Base-by-base conservation (phyloP, 2,797 vertebrate genomes). In the Cynopterus sphinx region DNA sequence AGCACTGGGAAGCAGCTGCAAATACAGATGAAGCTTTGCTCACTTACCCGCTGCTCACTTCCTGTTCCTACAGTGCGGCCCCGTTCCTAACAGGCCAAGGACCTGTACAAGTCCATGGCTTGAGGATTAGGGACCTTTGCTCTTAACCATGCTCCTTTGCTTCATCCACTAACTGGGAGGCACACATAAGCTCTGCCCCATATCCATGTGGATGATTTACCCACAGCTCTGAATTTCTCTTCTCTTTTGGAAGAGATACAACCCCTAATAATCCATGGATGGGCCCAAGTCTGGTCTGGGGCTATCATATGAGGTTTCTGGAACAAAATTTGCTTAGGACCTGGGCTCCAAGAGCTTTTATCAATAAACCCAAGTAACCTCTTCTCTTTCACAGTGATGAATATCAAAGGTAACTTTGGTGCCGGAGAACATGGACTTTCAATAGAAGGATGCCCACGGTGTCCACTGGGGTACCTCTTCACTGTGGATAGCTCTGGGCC, bases 131-230 rank as follows among this genome's bases (percentile, higher is more conserved):
- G 49, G 49, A 49, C 49, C 49, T 49, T 49, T 49, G 49, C 49
- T 79, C 28, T 46, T 61, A 22, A 16, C 31, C n/a, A 6, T 4
- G 26, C 13, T 46, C 6, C 31, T 31, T 31, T 74, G 36, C 28
- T 41, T 41, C 17, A 15, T 28, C 7, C 63, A 13, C 68, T 31
- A 24, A 84, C 4, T 2, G 49, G 26, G 17, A 67, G 65, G 55
- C 12, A 26, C 24, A 43, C 15, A 17, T 2, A 10, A 51, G 53
- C 51, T 82, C 31, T n/a, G 65, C 11, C 31, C 61, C 7, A 3
- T 3, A 17, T 16, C 36, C 59, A 13, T 2, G 0, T 21, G 13
- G 17, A 5, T 12, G 16, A 49, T 59, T 12, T 26, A 22, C 8
- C 26, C 71, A 43, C 2, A 8, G 92, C 41, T 85, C 65, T 33